Base-by-base conservation (phyloP, 2,113 vertebrate genomes). In the Anser cygnoides region DNA sequence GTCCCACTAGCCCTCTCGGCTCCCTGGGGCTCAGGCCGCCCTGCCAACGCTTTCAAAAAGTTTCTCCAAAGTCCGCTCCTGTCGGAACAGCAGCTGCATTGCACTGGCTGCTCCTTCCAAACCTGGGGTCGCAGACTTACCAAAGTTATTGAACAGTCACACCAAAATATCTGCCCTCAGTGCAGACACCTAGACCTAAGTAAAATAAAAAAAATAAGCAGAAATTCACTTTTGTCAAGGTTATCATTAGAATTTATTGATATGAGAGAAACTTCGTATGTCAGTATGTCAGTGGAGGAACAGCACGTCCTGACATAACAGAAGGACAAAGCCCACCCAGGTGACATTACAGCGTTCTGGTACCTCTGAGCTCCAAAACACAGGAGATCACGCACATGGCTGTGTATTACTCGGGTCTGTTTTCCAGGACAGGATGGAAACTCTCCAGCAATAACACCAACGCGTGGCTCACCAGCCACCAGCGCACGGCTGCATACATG, bases 201-300 rank as follows among this genome's bases (percentile, higher is more conserved):
- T 18, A 3, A 71, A 46, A 21, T 49, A 49, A 49, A 22, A 22
- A 49, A 74, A 39, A 58, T 23, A 39, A 50, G 9, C 0, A 54
- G 46, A 84, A 68, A 65, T 44, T 72, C 90, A 15, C 52, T 79
- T 84, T n/a, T 25, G 26, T 90, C 92, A 89, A 87, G 80, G 89
- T 96, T 97, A 97, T 93, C 90, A 4, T 96, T 90, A 94, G 84
- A 86, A 94, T 97, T 97, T 97, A 97, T 97, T 97, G 93, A 92
- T 96, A 95, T 2, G 93, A 97, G 95, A 96, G 93, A 94, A 95
- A 91, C 86, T 41, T 94, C 5, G 25, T 70, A 73, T 58, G 95
- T 95, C 96, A 93, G 77, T 87, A 88, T 85, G 93, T 96, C 92
- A 89, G 26, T 0, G 50, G 95, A 94, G 83, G 92, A 94, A 93